These are phyloP conservation scores for Thera obeliscata DNA, from an alignment of 2,888 invertebrate species.

Conservation along the genomic window DNA sequence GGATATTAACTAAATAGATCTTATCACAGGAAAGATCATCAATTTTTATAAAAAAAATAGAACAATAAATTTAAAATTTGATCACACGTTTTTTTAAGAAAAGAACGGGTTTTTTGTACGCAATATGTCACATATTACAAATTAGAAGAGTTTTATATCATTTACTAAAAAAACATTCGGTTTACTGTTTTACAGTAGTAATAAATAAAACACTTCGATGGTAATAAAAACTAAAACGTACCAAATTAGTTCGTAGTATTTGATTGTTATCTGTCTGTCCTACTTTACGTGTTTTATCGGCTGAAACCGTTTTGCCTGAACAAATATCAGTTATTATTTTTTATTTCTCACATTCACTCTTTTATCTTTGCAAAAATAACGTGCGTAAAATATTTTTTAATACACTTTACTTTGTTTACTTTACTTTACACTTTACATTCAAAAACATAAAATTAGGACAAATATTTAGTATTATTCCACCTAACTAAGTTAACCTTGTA, in stretches of 20 bases:
- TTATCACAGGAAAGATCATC: too few species aligned
- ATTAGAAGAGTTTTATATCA: conserved; percentile 36
- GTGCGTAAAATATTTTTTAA: too few species aligned
- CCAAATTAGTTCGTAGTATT: conserved; percentile 33
- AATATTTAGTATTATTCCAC: too few species aligned
- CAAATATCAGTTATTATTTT: not conserved
- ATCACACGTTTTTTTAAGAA: conserved; percentile 20
- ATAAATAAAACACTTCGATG: conserved; percentile 34
- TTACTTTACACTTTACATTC: too few species aligned
- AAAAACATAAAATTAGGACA: too few species aligned
- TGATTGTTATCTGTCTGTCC: conserved; percentile 28
- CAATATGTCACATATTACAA: conserved; percentile 30
- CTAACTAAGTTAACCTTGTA: too few species aligned
- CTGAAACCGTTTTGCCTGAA: not conserved
- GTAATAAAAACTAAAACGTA: conserved; percentile 39
- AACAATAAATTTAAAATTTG: not conserved
- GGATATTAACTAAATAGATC: too few species aligned
- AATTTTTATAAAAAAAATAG: conserved; percentile 22
- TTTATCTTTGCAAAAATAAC: too few species aligned
- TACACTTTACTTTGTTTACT: too few species aligned
- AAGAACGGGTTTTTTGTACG: conserved; percentile 11
- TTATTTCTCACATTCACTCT: not conserved
- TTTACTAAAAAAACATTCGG: conserved; percentile 31
- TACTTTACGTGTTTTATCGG: conserved; percentile 11
- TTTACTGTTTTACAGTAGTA: conserved; percentile 44